Evolutionary conservation across 2,113 vertebrate genomes (phyloP).

Genomic region (Leptodactylus fuscus): DNA sequence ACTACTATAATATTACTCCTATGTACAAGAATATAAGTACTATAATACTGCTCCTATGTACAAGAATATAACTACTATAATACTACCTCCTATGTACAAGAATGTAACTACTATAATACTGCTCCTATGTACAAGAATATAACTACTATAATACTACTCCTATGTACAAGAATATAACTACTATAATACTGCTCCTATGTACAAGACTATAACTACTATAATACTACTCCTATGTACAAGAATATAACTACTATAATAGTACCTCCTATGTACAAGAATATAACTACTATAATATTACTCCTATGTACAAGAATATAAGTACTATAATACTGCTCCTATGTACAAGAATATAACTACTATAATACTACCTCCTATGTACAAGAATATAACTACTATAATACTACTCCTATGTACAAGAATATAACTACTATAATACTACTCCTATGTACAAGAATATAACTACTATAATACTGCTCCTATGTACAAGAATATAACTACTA

Average conservation of each 20-base stretch:
- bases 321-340: neutral
- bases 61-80: neutral
- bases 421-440: neutral
- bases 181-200: neutral
- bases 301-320: neutral
- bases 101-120: neutral
- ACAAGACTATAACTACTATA: too few relatives aligned
- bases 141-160: neutral
- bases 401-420: neutral
- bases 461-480: neutral
- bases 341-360: neutral
- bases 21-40: neutral
- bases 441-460: slow-evolving; percentile 3
- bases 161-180: slow-evolving; percentile 7
- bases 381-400: too few relatives aligned
- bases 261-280: neutral
- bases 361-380: too few relatives aligned
- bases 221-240: too few relatives aligned
- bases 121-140: neutral
- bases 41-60: neutral
- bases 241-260: too few relatives aligned
- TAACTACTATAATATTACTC: neutral
- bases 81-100: too few relatives aligned
- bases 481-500: slow-evolving; percentile 12
- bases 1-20: neutral